Conservation (phyloP, 2,888 invertebrate species). For the Eumacrocentrus americanus region DNA sequence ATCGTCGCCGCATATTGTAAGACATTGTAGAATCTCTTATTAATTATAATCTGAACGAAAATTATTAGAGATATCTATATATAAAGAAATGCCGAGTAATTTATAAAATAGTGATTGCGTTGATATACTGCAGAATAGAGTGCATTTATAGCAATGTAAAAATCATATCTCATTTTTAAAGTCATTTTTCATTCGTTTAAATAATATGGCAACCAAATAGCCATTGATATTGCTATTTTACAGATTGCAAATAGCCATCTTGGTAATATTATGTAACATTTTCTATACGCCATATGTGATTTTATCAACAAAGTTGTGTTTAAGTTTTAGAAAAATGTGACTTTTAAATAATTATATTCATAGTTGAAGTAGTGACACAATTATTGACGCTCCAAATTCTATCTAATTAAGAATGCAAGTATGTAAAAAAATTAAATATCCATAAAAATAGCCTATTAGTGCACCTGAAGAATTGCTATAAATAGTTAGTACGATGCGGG, state of each 20-base stretch:
- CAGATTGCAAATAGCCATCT: neutral
- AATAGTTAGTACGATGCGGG: constrained; percentile 32
- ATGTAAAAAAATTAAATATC: constrained; percentile 1
- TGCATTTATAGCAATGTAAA: neutral
- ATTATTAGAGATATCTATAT: neutral
- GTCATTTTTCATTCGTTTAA: too few relatives aligned
- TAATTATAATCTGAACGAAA: neutral
- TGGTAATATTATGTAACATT: constrained; percentile 30
- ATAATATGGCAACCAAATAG: neutral
- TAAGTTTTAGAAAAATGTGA: neutral
- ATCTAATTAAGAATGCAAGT: neutral
- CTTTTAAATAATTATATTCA: neutral
- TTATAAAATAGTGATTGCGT: neutral
- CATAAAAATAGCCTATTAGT: constrained; percentile 24
- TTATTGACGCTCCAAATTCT: neutral
- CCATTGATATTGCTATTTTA: too few relatives aligned
- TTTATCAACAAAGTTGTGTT: constrained; percentile 16
- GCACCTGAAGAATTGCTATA: constrained; percentile 37
- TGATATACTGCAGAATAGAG: too few relatives aligned
- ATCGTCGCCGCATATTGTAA: constrained; percentile 15
- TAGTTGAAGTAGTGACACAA: constrained; percentile 3
- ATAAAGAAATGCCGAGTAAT: neutral
- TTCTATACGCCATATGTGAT: constrained; percentile 33
- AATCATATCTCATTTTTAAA: neutral
- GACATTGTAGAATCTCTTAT: neutral